Conservation (phyloP, 2,113 vertebrate genomes). For the Baryphthengus martii region DNA sequence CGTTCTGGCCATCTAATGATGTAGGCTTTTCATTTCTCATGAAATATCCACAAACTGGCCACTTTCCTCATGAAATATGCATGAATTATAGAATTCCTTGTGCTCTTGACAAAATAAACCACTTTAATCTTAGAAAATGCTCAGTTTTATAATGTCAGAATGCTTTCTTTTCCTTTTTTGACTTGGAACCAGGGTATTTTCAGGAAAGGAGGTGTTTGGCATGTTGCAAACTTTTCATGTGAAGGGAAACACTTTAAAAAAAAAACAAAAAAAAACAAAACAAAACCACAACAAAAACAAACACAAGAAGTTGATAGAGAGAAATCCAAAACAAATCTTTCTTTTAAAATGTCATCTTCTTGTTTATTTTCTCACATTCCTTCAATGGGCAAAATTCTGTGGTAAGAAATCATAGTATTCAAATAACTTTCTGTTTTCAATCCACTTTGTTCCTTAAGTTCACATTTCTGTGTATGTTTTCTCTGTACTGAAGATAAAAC, state of each 20-base stretch:
- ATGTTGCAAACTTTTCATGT: neutral
- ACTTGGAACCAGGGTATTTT: neutral
- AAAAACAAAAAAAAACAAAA: neutral
- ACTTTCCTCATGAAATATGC: slow-evolving; percentile 28
- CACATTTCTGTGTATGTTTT: neutral
- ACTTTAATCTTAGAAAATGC: neutral
- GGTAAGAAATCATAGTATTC: neutral
- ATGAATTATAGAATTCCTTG: slow-evolving; percentile 2
- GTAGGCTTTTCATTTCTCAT: slow-evolving; percentile 32
- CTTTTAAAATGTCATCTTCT: neutral
- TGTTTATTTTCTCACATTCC: slow-evolving; percentile 28
- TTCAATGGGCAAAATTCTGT: neutral
- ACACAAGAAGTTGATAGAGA: neutral
- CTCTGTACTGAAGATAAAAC: neutral
- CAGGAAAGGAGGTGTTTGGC: neutral
- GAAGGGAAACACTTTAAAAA: neutral
- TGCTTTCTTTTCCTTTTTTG: neutral
- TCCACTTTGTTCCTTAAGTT: neutral
- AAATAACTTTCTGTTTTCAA: slow-evolving; percentile 2
- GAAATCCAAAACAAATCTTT: slow-evolving; percentile 13
- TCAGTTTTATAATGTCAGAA: neutral
- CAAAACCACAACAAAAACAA: no score
- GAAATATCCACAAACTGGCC: slow-evolving; percentile 25
- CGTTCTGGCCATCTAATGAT: neutral
- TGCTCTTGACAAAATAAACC: slow-evolving; percentile 20